Percentiles rank a stretch among this genome's conserved stretches.
These are phyloP conservation scores for Camponotus floridanus DNA, from an alignment of 1,140 invertebrate species.

Conservation along the genomic window DNA sequence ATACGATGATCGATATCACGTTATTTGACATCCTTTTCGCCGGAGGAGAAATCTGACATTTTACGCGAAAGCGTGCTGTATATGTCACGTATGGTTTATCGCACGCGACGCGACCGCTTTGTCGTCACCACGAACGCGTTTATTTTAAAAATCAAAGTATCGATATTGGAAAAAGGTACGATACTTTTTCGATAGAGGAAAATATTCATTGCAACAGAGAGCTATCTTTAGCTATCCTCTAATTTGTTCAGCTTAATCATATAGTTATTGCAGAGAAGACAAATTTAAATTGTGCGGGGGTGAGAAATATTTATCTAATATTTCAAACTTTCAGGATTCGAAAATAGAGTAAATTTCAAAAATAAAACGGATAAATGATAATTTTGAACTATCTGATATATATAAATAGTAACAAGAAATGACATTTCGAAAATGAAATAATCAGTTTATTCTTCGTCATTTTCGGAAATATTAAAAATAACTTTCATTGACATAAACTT, in stretches of 20 bases:
- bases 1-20: constrained; percentile 42
- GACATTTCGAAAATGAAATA: background rate
- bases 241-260: background rate
- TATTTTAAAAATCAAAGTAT: constrained; percentile 47
- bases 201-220: background rate
- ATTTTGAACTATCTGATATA: background rate
- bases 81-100: constrained; percentile 28
- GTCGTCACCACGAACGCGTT: constrained; percentile 15
- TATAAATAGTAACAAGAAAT: constrained; percentile 10
- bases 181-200: constrained; percentile 10
- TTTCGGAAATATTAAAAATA: background rate
- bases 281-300: background rate
- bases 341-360: background rate
- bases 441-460: background rate
- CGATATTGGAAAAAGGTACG: background rate
- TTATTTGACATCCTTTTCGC: constrained; percentile 36
- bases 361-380: background rate
- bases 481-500: no score
- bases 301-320: background rate
- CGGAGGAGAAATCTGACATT: constrained; percentile 30
- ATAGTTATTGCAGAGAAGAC: background rate
- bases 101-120: constrained; percentile 23
- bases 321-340: background rate
- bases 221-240: background rate
- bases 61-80: constrained; percentile 27